Evolutionary conservation across 92 coral and sea anemone species (phyloP).

Genomic region (Porites lobata): DNA sequence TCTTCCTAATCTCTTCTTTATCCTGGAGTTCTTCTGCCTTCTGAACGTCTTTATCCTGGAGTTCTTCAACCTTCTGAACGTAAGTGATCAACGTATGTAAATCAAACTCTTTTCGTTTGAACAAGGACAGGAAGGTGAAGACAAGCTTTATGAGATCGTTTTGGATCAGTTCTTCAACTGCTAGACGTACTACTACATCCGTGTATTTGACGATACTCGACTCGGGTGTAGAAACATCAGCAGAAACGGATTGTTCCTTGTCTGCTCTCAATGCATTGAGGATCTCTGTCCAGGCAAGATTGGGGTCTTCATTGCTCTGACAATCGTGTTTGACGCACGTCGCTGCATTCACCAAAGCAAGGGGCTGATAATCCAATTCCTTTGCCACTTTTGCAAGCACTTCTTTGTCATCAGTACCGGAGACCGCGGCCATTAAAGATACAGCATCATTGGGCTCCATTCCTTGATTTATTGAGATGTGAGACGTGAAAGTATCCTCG

Average conservation of each 20-base stretch:
- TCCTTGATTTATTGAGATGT: not conserved
- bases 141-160: not conserved
- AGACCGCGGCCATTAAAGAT: not conserved
- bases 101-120: not conserved
- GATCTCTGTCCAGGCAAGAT: not conserved
- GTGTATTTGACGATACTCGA: not conserved
- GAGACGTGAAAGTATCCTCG: not conserved
- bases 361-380: not conserved
- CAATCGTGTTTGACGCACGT: not conserved
- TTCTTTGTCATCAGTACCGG: not conserved
- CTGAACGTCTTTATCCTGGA: not conserved
- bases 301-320: not conserved
- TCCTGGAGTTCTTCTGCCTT: not conserved
- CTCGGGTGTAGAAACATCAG: not conserved
- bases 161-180: not conserved
- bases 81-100: not conserved
- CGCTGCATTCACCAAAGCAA: not conserved
- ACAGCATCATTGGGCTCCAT: not conserved
- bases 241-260: not conserved
- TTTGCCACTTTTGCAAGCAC: not conserved
- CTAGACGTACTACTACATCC: not conserved
- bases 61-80: not conserved
- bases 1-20: not conserved
- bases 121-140: not conserved
- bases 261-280: not conserved